phyloP scores from a whole-genome alignment of 1,140 invertebrate species.

The Aphis gossypii region DNA sequence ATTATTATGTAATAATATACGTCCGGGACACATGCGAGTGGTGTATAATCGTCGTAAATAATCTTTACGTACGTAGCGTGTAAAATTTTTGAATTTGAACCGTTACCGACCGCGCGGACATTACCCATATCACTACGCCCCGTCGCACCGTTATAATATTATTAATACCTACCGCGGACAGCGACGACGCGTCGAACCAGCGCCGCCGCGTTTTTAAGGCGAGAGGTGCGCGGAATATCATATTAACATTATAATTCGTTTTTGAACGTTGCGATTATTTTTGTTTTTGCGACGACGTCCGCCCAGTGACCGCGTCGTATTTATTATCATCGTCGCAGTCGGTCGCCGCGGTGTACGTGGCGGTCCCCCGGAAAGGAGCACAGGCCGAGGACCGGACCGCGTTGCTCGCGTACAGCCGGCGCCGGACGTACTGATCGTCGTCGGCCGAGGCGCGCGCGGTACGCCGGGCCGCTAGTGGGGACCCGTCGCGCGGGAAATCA shows the following conservation, averaged over 20 bases:
- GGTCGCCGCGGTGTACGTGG: not conserved
- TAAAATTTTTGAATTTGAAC: not conserved
- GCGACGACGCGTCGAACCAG: too few species aligned
- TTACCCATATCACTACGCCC: too few species aligned
- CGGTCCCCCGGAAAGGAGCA: not conserved
- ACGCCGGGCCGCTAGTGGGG: slow-evolving; percentile 21
- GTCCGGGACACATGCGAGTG: not conserved
- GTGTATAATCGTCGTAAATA: not conserved
- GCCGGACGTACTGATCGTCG: slow-evolving; percentile 4
- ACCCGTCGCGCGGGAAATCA: not conserved
- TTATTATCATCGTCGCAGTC: not conserved
- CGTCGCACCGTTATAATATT: too few species aligned
- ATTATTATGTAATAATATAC: not conserved
- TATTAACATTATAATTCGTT: too few species aligned
- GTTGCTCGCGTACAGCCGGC: not conserved
- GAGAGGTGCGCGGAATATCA: too few species aligned
- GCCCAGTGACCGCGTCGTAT: not conserved
- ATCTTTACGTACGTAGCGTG: not conserved
- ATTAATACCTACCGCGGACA: too few species aligned
- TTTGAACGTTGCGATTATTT: not conserved
- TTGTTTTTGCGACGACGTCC: not conserved
- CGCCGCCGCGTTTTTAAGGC: too few species aligned
- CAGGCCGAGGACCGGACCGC: not conserved
- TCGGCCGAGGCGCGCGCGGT: not conserved
- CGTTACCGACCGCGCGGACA: not conserved